Evolutionary conservation across 2,888 invertebrate genomes (phyloP).

Genomic region (Caenorhabditis sp.): DNA sequence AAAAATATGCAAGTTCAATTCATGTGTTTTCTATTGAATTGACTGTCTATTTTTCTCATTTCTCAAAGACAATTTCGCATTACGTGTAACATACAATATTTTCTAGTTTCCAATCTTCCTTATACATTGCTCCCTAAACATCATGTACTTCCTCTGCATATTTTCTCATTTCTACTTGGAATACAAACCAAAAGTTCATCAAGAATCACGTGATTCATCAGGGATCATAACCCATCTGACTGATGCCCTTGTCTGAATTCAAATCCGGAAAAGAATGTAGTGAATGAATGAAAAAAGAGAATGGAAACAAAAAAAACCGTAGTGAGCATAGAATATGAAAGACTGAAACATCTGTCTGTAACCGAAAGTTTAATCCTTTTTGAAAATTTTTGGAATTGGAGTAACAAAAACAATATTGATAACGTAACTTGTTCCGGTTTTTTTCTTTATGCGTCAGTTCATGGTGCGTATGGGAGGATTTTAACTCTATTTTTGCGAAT

Average conservation of each 20-base stretch:
- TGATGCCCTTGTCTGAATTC: background rate
- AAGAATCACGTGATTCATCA: background rate
- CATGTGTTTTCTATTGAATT: background rate
- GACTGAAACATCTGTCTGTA: slow-evolving; percentile 3
- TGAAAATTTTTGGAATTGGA: too few relatives aligned
- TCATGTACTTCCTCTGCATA: too few relatives aligned
- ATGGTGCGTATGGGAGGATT: background rate
- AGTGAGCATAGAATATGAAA: too few relatives aligned
- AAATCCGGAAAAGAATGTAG: background rate
- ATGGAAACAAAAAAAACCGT: background rate
- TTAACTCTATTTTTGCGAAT: background rate
- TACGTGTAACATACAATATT: too few relatives aligned
- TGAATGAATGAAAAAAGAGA: background rate
- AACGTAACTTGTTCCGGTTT: too few relatives aligned
- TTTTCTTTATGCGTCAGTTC: slow-evolving; percentile 13
- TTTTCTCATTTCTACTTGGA: background rate
- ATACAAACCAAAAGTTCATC: background rate
- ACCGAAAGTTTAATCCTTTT: background rate
- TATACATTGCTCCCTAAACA: background rate
- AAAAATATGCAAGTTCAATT: background rate
- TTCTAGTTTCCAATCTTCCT: too few relatives aligned
- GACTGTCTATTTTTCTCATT: background rate
- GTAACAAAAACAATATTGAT: too few relatives aligned
- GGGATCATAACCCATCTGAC: background rate
- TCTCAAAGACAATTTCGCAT: too few relatives aligned